phyloP scores from a whole-genome alignment of 2,888 invertebrate species.

The Hypena proboscidalis region DNA sequence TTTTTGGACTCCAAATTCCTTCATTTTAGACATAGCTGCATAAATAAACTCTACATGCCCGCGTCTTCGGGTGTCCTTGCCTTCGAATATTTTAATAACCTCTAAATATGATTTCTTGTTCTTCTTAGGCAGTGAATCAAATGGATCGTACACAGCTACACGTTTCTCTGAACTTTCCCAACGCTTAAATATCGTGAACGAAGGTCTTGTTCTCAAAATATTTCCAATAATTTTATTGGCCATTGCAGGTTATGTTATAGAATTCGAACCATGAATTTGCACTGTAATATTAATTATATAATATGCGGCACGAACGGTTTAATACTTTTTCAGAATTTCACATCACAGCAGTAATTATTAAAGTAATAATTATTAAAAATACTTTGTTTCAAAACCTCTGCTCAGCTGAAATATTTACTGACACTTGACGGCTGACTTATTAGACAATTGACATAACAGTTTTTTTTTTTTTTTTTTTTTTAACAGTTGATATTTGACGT shows the following conservation, averaged over 20 bases:
- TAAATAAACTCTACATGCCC: conserved; percentile 98
- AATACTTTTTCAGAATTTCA: too few species aligned
- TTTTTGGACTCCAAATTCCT: conserved; percentile 94
- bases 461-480: too few species aligned
- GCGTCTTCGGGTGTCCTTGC: conserved; percentile 88
- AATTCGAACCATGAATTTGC: too few species aligned
- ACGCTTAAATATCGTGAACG: conserved; percentile 58
- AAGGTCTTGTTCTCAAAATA: conserved; percentile 56
- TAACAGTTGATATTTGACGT: too few species aligned
- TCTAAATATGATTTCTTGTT: conserved; percentile 89
- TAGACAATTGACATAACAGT: too few species aligned
- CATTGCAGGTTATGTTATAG: conserved; percentile 64
- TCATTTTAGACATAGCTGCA: conserved; percentile 94
- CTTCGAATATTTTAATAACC: conserved; percentile 90
- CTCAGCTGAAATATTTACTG: too few species aligned
- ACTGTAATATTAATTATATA: too few species aligned
- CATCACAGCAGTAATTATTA: too few species aligned
- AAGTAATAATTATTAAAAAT: too few species aligned
- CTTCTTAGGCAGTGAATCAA: conserved; percentile 82
- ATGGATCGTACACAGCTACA: conserved; percentile 74
- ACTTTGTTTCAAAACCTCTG: too few species aligned
- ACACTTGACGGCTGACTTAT: too few species aligned
- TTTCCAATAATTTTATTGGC: conserved; percentile 65
- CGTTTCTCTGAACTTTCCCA: conserved; percentile 71
- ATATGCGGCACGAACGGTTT: too few species aligned